Base-by-base conservation (phyloP, 2,113 vertebrate species). In the Coreoperca whiteheadi region DNA sequence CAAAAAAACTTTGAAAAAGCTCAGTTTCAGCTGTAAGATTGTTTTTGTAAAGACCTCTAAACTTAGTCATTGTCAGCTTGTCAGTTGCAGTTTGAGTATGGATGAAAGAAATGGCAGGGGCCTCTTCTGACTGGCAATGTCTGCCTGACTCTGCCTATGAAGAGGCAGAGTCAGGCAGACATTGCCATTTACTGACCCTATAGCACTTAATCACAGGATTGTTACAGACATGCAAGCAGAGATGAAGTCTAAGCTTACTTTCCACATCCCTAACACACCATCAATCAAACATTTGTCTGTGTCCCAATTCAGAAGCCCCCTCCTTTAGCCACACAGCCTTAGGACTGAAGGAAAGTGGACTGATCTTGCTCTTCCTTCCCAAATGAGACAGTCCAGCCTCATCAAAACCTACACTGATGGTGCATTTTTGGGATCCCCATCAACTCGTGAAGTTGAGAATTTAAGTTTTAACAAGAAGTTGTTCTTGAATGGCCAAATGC, bases 1-100 rank as follows among this genome's bases (percentile, higher is more conserved):
- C 3, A 74, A 37, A 68, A 34, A 79, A 74, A 78, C 57, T n/a
- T n/a, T 57, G 61, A 21, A 54, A 59, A 21, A 61, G 54, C 32
- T 54, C 12, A 79, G 32, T 61, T 50, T 23, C 20, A 63, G 32
- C 0, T 0, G 34, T 4, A 7, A 3, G 12, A 8, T 60, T 53
- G 25, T 85, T 76, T 21, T 37, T 57, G 16, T 57, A 48, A 60
- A 61, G 50, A 46, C 7, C 11, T 70, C 16, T 37, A 8, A 51
- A 59, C 20, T 51, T n/a, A n/a, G n/a, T n/a, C n/a, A n/a, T n/a
- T n/a, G n/a, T n/a, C n/a, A n/a, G n/a, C n/a, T n/a, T n/a, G n/a
- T n/a, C n/a, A 18, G 30, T 7, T 37, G 15, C 39, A 51, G 21
- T 21, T 25, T 4, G 23, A 20, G 16, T 43, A 11, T 14, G 37